Conservation (phyloP, 2,113 vertebrate genomes). For the Corydoras sp. region DNA sequence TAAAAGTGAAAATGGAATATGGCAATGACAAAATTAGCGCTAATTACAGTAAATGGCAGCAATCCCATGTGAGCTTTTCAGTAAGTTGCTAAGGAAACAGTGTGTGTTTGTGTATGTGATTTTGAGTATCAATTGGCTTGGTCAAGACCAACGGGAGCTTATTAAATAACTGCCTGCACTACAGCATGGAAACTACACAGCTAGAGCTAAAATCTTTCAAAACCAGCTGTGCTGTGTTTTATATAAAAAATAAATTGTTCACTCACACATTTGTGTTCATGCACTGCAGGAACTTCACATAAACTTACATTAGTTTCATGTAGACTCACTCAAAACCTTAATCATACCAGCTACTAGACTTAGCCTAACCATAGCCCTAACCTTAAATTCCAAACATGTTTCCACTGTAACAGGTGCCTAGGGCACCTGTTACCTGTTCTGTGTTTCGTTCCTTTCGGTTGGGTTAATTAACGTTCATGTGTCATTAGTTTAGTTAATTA, state of each 20-base stretch:
- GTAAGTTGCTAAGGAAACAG: constrained; percentile 25
- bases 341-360: too few species aligned
- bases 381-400: too few species aligned
- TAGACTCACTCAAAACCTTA: too few species aligned
- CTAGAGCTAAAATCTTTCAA: constrained; percentile 3
- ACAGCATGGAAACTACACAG: constrained; percentile 18
- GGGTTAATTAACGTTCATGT: too few species aligned
- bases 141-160: constrained; percentile 6
- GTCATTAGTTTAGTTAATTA: too few species aligned
- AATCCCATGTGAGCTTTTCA: constrained; percentile 11
- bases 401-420: too few species aligned
- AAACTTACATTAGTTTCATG: too few species aligned
- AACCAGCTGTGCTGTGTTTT: constrained; percentile 10
- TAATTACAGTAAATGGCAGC: constrained; percentile 18
- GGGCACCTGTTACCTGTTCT: too few species aligned
- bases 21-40: not conserved
- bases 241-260: not conserved
- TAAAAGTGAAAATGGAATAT: not conserved
- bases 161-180: constrained; percentile 1
- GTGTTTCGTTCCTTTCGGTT: too few species aligned
- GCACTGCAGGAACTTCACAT: too few species aligned
- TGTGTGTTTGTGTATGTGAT: not conserved
- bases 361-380: too few species aligned
- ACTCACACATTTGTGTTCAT: not conserved
- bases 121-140: not conserved